Conservation (phyloP, 2,888 invertebrate genomes). For the Tenthredo scrophulariae region DNA sequence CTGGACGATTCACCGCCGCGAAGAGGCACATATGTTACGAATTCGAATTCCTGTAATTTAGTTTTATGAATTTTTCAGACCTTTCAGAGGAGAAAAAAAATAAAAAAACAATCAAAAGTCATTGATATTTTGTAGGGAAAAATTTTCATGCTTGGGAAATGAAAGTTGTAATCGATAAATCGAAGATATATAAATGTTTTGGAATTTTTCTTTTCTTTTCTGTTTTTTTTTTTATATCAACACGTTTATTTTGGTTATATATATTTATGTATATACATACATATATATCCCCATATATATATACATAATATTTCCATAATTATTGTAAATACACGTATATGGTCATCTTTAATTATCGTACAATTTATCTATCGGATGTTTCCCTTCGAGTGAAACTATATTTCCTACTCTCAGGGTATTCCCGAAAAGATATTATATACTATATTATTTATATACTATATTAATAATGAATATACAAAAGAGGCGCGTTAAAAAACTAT, state of each 20-base stretch:
- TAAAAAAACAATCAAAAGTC: background rate
- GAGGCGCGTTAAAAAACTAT: constrained; percentile 41
- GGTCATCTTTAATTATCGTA: constrained; percentile 51
- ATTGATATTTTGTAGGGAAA: background rate
- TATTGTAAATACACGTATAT: constrained; percentile 51
- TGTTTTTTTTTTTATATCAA: constrained; percentile 45
- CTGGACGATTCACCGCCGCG: background rate
- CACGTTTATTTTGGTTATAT: constrained; percentile 51
- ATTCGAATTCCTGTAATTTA: background rate
- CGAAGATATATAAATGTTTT: background rate
- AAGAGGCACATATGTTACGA: background rate
- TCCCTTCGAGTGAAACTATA: constrained; percentile 23
- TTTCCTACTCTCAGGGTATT: constrained; percentile 1
- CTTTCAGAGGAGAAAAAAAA: no score
- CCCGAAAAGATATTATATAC: constrained; percentile 25
- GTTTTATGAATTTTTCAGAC: background rate
- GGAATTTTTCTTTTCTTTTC: background rate
- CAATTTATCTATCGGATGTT: constrained; percentile 15
- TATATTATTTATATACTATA: constrained; percentile 17
- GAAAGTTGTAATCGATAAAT: background rate
- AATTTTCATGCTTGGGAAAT: background rate
- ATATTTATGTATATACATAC: constrained; percentile 31
- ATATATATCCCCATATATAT: background rate
- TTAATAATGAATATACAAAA: constrained; percentile 33
- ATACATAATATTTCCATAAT: constrained; percentile 18